Percentiles rank a stretch among this genome's conserved stretches.
phyloP scores from a whole-genome alignment of 2,113 vertebrate species.

The Onychostoma macrolepis region DNA sequence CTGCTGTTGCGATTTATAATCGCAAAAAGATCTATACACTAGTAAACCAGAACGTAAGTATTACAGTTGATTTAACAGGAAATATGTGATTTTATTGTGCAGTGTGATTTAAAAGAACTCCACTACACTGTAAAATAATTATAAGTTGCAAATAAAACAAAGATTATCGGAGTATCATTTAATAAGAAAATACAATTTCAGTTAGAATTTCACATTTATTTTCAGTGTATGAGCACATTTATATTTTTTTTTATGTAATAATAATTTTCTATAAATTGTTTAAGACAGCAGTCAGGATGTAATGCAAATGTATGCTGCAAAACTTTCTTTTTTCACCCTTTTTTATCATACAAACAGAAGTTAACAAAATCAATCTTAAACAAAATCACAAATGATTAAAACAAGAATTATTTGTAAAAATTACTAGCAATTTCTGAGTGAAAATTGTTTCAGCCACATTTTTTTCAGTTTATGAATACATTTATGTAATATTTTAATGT shows the following conservation, averaged over 20 bases:
- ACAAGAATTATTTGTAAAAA: no score
- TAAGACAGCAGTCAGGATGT: not conserved
- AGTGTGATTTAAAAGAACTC: not conserved
- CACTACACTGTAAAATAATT: not conserved
- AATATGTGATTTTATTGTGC: not conserved
- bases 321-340: not conserved
- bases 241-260: not conserved
- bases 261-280: not conserved
- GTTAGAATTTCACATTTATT: not conserved
- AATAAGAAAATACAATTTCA: not conserved
- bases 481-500: no score
- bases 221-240: not conserved
- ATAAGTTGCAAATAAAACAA: not conserved
- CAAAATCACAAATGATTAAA: no score
- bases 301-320: not conserved
- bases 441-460: no score
- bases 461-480: no score
- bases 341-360: no score
- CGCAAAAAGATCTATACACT: accelerated
- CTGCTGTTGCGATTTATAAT: not conserved
- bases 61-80: not conserved
- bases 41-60: not conserved
- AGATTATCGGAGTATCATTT: not conserved
- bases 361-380: no score
- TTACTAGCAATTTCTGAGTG: no score